phyloP scores from a whole-genome alignment of 2,888 invertebrate genomes.

The Cerceris rybyensis region DNA sequence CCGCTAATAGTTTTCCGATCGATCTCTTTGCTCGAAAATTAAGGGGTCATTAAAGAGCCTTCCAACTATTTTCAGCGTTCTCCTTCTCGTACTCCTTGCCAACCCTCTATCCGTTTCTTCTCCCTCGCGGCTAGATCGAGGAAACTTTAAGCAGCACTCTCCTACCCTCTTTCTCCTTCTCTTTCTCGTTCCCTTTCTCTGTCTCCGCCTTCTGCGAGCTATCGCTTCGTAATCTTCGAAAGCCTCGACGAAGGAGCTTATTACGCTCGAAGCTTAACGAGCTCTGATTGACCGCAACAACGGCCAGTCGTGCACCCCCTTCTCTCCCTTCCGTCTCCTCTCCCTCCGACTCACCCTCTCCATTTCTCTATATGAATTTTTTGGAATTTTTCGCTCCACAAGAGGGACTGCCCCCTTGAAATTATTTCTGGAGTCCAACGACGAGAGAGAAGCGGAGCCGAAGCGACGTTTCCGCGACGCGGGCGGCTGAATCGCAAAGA shows the following conservation, averaged over 20 bases:
- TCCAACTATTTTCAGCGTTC: slow-evolving; percentile 52
- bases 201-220: slow-evolving; percentile 20
- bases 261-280: slow-evolving; percentile 54
- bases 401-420: no score
- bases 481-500: neutral
- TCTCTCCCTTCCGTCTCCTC: neutral
- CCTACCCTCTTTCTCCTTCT: neutral
- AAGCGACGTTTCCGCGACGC: neutral
- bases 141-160: neutral
- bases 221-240: slow-evolving; percentile 45
- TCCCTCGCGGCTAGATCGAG: neutral
- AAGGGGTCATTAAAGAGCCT: slow-evolving; percentile 59
- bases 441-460: neutral
- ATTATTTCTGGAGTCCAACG: no score
- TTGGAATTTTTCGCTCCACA: no score
- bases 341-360: neutral
- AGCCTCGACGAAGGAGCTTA: slow-evolving; percentile 37
- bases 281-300: slow-evolving; percentile 43
- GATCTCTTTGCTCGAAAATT: slow-evolving; percentile 51
- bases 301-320: slow-evolving; percentile 10
- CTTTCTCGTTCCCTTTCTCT: neutral
- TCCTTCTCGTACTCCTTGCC: slow-evolving; percentile 1
- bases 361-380: neutral
- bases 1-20: slow-evolving; percentile 59
- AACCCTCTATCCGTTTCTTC: neutral